Evolutionary conservation across 2,888 invertebrate species (phyloP), one percentile per base, ranked within the genome.

Genomic region (Hyposoter didymator): DNA sequence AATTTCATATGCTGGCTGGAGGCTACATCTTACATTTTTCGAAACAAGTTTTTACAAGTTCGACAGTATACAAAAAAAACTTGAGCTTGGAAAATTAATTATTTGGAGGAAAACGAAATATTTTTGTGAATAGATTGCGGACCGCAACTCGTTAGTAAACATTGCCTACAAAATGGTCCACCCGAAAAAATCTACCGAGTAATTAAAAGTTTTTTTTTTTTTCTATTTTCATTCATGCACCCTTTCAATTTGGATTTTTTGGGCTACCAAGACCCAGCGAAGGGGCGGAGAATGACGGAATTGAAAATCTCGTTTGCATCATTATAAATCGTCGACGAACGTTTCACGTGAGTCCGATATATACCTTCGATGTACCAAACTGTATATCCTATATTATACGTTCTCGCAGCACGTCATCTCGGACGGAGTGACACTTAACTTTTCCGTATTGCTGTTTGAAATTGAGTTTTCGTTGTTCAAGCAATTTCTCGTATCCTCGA

Each of bases 381-480:
- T 47, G 47, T 47, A 12, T 7, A 64, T 35, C 35, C n/a, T 64
- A 32, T 64, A 22, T 10, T 6, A 39, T 28, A 55, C 72, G 22
- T 12, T 55, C 55, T 35, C 67, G 39, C 49, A 62, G 55, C 8
- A 12, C 22, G 67, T 81, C 67, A 73, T 67, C 43, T 32, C 59
- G 32, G 45, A 32, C 75, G 39, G 66, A 55, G 78, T 70, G 66
- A 73, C 64, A 62, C 84, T 70, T 62, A 87, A 85, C 85, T 85
- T 85, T 78, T 82, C 66, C 83, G 73, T 84, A 85, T 85, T 85
- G 82, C 79, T 74, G 72, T 74, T 84, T 78, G 52, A 80, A 87
- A 84, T 84, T 70, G 86, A 84, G 80, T 86, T 82, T 84, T 78
- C 66, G 62, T 59, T 78, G 82, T 78, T 82, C 59, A 67, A 69